Evolutionary conservation across 2,888 invertebrate genomes (phyloP).

Genomic region (Kuschelorhynchus macadamiae): DNA sequence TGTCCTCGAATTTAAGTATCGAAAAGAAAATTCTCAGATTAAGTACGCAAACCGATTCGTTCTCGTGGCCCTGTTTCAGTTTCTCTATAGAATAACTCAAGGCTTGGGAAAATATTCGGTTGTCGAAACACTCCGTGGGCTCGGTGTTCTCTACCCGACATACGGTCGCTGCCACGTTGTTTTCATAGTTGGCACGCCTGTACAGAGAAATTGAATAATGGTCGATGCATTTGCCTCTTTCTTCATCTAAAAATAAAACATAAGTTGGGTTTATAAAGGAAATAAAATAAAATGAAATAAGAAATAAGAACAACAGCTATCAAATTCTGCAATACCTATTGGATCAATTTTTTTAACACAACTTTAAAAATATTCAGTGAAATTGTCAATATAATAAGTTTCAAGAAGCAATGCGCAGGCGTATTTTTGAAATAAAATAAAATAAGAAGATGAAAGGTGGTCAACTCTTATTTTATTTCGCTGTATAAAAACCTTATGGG

Average conservation of each 20-base stretch:
- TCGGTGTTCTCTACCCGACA: constrained; percentile 75
- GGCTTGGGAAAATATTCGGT: constrained; percentile 71
- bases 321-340: constrained; percentile 1
- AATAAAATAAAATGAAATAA: no score
- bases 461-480: no score
- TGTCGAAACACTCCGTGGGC: constrained; percentile 63
- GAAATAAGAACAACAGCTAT: no score
- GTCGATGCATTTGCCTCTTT: constrained; percentile 89
- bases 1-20: constrained; percentile 64
- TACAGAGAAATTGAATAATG: constrained; percentile 87
- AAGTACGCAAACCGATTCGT: constrained; percentile 74
- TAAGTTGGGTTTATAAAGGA: background rate
- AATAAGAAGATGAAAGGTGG: no score
- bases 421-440: no score
- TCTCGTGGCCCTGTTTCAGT: constrained; percentile 71
- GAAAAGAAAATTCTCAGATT: constrained; percentile 85
- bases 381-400: background rate
- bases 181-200: constrained; percentile 90
- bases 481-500: no score
- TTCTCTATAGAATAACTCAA: constrained; percentile 71
- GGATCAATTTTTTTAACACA: background rate
- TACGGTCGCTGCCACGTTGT: constrained; percentile 87
- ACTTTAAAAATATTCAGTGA: no score
- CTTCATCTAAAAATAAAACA: constrained; percentile 80
- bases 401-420: no score